phyloP scores from a whole-genome alignment of 2,797 vertebrate species.

The Sebastes jordani region DNA sequence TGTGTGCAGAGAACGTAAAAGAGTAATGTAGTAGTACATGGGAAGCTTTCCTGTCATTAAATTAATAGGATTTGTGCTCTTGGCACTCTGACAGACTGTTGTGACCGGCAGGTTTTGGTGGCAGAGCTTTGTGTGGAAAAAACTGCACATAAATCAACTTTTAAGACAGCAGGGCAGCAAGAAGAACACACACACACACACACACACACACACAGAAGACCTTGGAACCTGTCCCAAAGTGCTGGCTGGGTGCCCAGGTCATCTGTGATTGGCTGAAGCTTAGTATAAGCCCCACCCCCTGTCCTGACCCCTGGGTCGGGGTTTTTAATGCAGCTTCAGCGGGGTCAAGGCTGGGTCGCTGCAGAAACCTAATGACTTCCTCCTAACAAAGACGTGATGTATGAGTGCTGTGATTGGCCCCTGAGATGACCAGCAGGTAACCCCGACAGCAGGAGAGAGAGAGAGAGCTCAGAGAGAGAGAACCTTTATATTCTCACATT shows the following conservation, averaged over 20 bases:
- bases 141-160: not conserved
- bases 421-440: slow-evolving; percentile 77
- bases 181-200: not conserved
- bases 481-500: not conserved
- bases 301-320: slow-evolving; percentile 67
- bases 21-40: not conserved
- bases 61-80: not conserved
- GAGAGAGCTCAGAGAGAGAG: not conserved
- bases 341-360: slow-evolving; percentile 83
- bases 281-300: slow-evolving; percentile 34
- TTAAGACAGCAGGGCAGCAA: not conserved
- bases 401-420: slow-evolving; percentile 73
- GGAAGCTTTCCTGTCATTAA: not conserved
- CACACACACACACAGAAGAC: slow-evolving; percentile 7
- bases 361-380: slow-evolving; percentile 82
- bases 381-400: slow-evolving; percentile 84
- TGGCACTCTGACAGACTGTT: not conserved
- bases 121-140: not conserved
- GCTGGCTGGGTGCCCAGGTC: slow-evolving; percentile 7
- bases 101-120: not conserved
- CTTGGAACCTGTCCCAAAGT: slow-evolving; percentile 19
- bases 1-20: not conserved
- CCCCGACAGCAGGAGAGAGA: slow-evolving; percentile 40
- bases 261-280: slow-evolving; percentile 55
- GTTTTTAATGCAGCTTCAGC: slow-evolving; percentile 76